A percentile compares a stretch with the other conserved stretches of the same genome.
Evolutionary conservation across 92 coral and sea anemone genomes (phyloP).

Genomic region (Ricordea florida): DNA sequence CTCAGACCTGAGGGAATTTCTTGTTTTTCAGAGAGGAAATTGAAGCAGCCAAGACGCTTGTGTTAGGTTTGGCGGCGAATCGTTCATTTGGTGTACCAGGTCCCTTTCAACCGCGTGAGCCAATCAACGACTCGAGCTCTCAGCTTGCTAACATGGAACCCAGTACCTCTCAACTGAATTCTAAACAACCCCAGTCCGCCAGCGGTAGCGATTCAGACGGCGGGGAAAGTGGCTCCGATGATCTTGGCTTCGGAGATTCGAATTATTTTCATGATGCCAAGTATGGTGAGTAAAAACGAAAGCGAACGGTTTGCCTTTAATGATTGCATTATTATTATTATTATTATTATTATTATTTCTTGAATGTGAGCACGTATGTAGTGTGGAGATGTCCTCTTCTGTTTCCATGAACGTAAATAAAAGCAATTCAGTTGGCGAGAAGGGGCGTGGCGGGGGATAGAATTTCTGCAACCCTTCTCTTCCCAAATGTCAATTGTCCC

Average conservation of each 20-base stretch:
- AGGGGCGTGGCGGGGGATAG: no score
- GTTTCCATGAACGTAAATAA: no score
- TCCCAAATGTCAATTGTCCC: no score
- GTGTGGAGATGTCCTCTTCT: no score
- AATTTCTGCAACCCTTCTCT: no score
- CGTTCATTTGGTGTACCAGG: not conserved
- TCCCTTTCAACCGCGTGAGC: not conserved
- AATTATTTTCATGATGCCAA: constrained; percentile 82
- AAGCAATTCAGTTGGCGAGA: no score
- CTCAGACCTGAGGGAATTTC: not conserved
- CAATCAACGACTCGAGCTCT: constrained; percentile 3
- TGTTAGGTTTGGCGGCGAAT: constrained; percentile 69
- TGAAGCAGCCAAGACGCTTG: constrained; percentile 82
- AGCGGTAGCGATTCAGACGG: constrained; percentile 54
- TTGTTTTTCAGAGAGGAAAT: constrained; percentile 71
- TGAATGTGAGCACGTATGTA: no score
- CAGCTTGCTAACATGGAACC: constrained; percentile 21
- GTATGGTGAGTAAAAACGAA: constrained; percentile 67
- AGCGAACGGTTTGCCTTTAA: not conserved
- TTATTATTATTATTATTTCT: no score
- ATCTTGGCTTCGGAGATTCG: constrained; percentile 86
- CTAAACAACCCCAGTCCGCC: constrained; percentile 64
- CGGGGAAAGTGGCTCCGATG: constrained; percentile 55
- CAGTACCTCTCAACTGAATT: constrained; percentile 69
- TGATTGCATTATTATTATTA: not conserved